Base-by-base conservation (phyloP, 2,113 vertebrate species). In the Chloroceryle aenea region DNA sequence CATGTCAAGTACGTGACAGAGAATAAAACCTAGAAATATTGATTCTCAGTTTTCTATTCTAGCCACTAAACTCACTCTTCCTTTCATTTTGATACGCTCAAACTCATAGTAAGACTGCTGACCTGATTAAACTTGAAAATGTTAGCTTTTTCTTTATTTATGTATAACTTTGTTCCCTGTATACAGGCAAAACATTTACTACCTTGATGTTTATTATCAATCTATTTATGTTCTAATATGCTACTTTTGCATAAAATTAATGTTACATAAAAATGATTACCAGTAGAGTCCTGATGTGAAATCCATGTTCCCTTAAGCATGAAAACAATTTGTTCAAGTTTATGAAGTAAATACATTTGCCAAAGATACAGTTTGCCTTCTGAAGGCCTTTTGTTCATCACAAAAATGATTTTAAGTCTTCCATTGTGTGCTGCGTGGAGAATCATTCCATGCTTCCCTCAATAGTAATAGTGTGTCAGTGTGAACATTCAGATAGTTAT, bases 111-210 rank as follows among this genome's bases (percentile, higher is more conserved):
- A 68, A 80, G 55, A 56, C 55, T 52, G 21, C 48, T 86, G 76
- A 91, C 45, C 27, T 91, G 63, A 94, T 85, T 85, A 90, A 79
- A 88, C 86, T 80, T 73, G 75, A 88, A 95, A 95, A 80, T 5
- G 2, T 43, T 77, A 89, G 42, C 85, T 63, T 50, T 59, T 92
- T 91, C 47, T 87, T 76, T 55, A 20, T 81, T 95, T 50, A 68
- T n/a, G 9, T 50, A 32, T 66, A 53, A 78, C 19, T 82, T 94
- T 85, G 3, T 34, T 79, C 30, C 56, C 50, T 59, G 14, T 52
- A 11, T 82, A 21, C 25, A 72, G 47, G 38, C 30, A 68, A 72
- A 90, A 55, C 14, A 38, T 61, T 55, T 64, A 34, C 36, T 62
- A 50, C 52, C 38, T 55, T 73, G 43, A 34, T 83, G 10, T 85